phyloP scores from a whole-genome alignment of 2,797 vertebrate genomes.

The Sibirionetta formosa region DNA sequence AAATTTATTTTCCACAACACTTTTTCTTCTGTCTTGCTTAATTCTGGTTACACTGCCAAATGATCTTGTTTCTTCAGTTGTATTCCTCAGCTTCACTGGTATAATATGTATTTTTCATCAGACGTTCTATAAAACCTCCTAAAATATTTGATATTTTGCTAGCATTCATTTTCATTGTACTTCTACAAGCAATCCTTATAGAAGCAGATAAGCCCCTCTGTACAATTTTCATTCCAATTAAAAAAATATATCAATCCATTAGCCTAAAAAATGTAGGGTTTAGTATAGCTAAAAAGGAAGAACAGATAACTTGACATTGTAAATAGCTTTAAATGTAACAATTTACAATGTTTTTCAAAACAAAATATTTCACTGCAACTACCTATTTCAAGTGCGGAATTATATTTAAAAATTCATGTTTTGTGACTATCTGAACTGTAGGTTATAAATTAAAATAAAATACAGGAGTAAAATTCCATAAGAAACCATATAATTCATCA shows the following conservation, averaged over 20 bases:
- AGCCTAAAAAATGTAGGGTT: background rate
- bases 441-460: background rate
- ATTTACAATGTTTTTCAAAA: background rate
- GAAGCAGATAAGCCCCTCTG: background rate
- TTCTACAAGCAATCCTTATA: background rate
- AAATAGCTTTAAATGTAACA: background rate
- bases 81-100: background rate
- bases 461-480: accelerated
- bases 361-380: background rate
- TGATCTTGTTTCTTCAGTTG: background rate
- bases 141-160: background rate
- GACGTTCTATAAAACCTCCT: background rate
- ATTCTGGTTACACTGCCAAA: background rate
- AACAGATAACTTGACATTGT: background rate
- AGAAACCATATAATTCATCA: background rate
- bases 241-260: background rate
- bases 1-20: background rate
- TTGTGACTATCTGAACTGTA: background rate
- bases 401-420: background rate
- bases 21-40: background rate
- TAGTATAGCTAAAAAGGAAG: background rate
- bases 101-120: background rate
- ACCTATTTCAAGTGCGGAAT: background rate
- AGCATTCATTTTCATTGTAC: background rate
- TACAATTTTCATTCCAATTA: background rate